A percentile compares a stretch with the other conserved stretches of the same genome.
These are phyloP conservation scores for Ceratina australensis DNA, from an alignment of 1,140 invertebrate species.

Conservation along the genomic window DNA sequence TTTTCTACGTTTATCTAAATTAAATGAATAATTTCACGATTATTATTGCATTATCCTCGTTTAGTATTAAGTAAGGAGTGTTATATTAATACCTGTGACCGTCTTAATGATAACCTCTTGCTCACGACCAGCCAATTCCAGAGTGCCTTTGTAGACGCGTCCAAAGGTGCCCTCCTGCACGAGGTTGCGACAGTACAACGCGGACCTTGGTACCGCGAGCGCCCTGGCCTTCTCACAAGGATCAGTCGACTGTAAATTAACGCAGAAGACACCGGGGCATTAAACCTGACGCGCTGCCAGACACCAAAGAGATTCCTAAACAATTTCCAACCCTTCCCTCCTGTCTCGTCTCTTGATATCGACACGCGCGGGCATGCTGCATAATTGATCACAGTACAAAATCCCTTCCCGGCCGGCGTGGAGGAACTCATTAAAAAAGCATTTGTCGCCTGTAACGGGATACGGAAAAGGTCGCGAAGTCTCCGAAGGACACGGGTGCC, in stretches of 20 bases:
- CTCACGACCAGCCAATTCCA: slow-evolving; percentile 83
- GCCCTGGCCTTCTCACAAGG: slow-evolving; percentile 85
- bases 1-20: too few species aligned
- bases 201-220: slow-evolving; percentile 83
- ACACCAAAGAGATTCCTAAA: not conserved
- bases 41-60: too few species aligned
- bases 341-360: slow-evolving; percentile 16
- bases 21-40: too few species aligned
- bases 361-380: not conserved
- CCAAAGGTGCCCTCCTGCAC: slow-evolving; percentile 92
- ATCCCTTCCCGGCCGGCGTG: slow-evolving; percentile 1
- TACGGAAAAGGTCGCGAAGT: slow-evolving; percentile 11
- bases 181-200: slow-evolving; percentile 83
- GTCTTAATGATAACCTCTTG: slow-evolving; percentile 92
- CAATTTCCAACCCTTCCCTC: not conserved
- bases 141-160: slow-evolving; percentile 86
- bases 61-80: too few species aligned
- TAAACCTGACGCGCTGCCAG: not conserved
- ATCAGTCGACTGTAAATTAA: slow-evolving; percentile 75
- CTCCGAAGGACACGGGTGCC: not conserved
- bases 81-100: slow-evolving; percentile 84
- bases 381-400: slow-evolving; percentile 51
- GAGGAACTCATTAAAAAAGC: slow-evolving; percentile 60
- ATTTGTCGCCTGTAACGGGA: slow-evolving; percentile 57
- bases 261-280: not conserved